Conservation (phyloP, 2,113 vertebrate genomes). For the Megaceryle maxima region DNA sequence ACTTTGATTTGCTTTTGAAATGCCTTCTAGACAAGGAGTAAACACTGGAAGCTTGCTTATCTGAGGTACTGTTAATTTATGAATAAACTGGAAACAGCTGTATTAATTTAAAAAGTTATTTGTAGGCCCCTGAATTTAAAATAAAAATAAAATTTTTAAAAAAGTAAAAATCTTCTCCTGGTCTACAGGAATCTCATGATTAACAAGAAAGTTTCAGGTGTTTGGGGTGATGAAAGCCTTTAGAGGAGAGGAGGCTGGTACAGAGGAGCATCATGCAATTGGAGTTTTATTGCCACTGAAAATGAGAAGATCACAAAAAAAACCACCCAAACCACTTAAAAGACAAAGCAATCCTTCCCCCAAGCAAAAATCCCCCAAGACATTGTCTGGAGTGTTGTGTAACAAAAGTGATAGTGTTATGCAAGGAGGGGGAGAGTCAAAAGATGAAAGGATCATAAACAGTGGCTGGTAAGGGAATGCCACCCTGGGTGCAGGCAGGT, state of each 20-base stretch:
- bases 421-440: neutral
- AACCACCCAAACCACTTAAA: neutral
- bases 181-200: neutral
- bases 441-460: neutral
- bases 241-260: neutral
- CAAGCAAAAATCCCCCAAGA: neutral
- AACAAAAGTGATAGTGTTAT: conserved; percentile 13
- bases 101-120: neutral
- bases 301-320: neutral
- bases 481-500: neutral
- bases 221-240: neutral
- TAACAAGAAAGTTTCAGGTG: neutral
- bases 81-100: neutral
- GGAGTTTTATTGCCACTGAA: neutral
- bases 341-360: neutral
- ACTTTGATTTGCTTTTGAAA: neutral
- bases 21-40: neutral
- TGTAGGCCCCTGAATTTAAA: neutral
- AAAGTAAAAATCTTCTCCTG: neutral
- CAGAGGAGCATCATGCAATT: neutral
- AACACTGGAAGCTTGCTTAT: neutral
- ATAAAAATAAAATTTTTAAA: neutral
- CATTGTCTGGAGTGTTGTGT: neutral
- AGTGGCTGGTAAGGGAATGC: neutral
- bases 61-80: neutral